Conservation (phyloP, 2,113 vertebrate genomes). For the Pterocles gutturalis region DNA sequence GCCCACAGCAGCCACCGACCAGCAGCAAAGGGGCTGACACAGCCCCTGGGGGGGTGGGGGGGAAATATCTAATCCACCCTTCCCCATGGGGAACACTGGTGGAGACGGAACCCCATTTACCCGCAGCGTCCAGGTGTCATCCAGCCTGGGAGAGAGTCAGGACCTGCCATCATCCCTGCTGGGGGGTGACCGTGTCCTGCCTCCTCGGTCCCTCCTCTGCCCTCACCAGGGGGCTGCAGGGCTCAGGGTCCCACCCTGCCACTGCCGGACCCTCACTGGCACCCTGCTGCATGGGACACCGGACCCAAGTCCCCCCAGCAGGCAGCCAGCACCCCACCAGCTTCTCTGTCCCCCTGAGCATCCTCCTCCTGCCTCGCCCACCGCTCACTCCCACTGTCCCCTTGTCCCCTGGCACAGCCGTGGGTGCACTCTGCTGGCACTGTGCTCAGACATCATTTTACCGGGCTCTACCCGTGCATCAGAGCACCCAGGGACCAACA, state of each 20-base stretch:
- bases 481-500: background rate
- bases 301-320: too few relatives aligned
- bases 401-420: background rate
- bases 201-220: background rate
- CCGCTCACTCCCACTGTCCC: background rate
- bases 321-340: rapidly evolving
- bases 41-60: background rate
- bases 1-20: background rate
- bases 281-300: background rate
- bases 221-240: background rate
- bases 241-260: background rate
- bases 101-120: background rate
- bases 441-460: rapidly evolving
- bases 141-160: background rate
- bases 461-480: background rate
- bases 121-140: background rate
- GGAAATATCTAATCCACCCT: background rate
- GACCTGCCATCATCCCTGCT: rapidly evolving
- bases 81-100: background rate
- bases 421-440: background rate
- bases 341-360: background rate
- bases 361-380: background rate
- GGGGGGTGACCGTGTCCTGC: background rate
- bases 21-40: background rate
- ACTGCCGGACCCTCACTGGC: background rate